Evolutionary conservation across 2,888 invertebrate genomes (phyloP), one percentile per base, ranked within the genome.

Genomic region (Metacarcinus magister): DNA sequence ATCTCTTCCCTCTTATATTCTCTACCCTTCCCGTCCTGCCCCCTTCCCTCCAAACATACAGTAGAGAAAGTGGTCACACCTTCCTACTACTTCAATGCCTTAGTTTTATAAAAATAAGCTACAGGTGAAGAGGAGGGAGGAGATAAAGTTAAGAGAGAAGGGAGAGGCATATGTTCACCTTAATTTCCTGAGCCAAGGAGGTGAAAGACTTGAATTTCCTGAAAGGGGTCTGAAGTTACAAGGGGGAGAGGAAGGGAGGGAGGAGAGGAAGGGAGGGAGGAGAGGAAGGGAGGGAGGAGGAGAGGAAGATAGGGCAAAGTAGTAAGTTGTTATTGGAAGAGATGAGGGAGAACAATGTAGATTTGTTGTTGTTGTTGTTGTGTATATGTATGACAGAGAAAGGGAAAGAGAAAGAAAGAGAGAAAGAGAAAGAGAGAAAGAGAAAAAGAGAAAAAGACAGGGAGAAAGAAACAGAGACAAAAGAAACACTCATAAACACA

Each of bases 161-260:
- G 16, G 75, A 75, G 75, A 75, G 28, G 32, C 0, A 13, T 8
- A 28, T 82, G 82, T 82, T 82, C 82, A 82, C 82, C 82, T 82
- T 82, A 82, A 82, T 82, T 32, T 82, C 82, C 82, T 82, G 82
- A 82, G 13, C 32, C 82, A 32, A 82, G 82, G 32, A 82, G 82
- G 67, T 67, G 67, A 28, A 32, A 82, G 82, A 82, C 82, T 82
- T 8, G 32, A 82, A 82, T 82, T 82, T 82, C 82, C 82, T 28
- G 82, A 8, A 32, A 82, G 82, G 32, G 82, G 32, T 82, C 82
- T 82, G 82, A 28, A 82, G 75, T n/a, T 8, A 82, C 82, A 7
- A 7, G 32, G 32, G 82, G 32, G 32, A 23, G 13, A 32, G 32
- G 82, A 32, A 32, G 82, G 5, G 8, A 82, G 10, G 28, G 82